Base-by-base conservation (phyloP, 1,140 invertebrate genomes). In the Drosophila ohnishii region DNA sequence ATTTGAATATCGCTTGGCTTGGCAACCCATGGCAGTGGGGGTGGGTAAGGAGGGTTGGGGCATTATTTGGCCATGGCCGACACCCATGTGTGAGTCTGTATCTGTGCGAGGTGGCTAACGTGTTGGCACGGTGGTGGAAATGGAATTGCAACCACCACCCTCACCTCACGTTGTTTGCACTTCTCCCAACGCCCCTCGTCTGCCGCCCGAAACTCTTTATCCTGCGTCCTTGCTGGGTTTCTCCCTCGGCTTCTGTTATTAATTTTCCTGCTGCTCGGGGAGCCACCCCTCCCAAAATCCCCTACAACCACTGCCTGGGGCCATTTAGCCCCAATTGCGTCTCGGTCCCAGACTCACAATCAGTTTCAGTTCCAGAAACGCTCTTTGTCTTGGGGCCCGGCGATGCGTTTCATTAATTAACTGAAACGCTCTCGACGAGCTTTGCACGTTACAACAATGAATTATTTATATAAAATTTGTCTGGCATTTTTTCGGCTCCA, bases 361-460 rank as follows among this genome's bases (percentile, higher is more conserved):
- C 65, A 44, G 44, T 42, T 47, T 65, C 56, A 47, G 57, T 34
- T 70, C 51, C 73, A 62, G 53, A 55, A 55, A 55, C 51, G 34
- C 19, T 53, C 67, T 70, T 71, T 73, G 69, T 72, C 75, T 58
- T 53, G 58, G 47, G 62, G 55, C 56, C 57, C 34, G 55, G 67
- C 51, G 73, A 72, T 84, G 84, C 74, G 84, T 84, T 90, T 90
- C 89, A 87, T 90, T 90, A 90, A 90, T 90, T 90, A 90, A 90
- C 89, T 85, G 67, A 90, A 90, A 90, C 81, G 70, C 67, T 81
- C 80, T 78, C 90, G 75, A 80, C 75, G 85, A 87, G 89, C 75
- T 90, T 89, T 81, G 74, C 85, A 90, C 90, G 85, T 89, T 90
- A 90, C 89, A 90, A 90, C 77, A 87, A 85, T 90, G 90, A 90